These are phyloP conservation scores for Dermochelys coriacea DNA, from an alignment of 2,797 vertebrate species.

Conservation along the genomic window DNA sequence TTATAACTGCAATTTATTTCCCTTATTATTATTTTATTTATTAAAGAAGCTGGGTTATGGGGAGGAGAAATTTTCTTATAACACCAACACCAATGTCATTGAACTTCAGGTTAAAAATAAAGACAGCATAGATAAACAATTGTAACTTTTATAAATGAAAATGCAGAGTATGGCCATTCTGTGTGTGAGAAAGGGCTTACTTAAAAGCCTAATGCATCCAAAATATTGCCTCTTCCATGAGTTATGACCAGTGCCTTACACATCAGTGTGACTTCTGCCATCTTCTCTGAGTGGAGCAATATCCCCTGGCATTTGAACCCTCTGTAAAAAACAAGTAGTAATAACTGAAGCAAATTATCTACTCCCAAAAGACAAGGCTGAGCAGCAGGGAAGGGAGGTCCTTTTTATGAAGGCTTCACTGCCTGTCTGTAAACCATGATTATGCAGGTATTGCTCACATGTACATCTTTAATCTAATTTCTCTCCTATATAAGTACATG, in stretches of 20 bases:
- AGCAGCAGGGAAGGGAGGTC: neutral
- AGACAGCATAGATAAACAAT: neutral
- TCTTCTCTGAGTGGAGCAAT: neutral
- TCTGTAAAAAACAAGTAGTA: neutral
- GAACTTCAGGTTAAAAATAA: neutral
- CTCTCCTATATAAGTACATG: neutral
- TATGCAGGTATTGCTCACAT: neutral
- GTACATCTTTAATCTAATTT: constrained; percentile 43
- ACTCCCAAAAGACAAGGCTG: neutral
- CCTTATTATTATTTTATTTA: neutral
- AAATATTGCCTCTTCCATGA: neutral
- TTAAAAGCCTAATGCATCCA: neutral
- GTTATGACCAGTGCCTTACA: neutral
- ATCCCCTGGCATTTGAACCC: neutral
- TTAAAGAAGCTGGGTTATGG: neutral
- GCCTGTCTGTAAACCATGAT: neutral
- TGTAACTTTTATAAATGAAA: neutral
- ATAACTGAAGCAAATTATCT: neutral
- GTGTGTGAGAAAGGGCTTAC: neutral
- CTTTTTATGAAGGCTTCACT: neutral
- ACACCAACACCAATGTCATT: neutral
- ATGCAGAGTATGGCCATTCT: neutral
- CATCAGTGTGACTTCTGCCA: neutral
- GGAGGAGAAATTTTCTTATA: neutral
- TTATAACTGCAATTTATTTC: neutral